These are phyloP conservation scores for Xanthia togata DNA, from an alignment of 2,888 invertebrate genomes.

Conservation along the genomic window DNA sequence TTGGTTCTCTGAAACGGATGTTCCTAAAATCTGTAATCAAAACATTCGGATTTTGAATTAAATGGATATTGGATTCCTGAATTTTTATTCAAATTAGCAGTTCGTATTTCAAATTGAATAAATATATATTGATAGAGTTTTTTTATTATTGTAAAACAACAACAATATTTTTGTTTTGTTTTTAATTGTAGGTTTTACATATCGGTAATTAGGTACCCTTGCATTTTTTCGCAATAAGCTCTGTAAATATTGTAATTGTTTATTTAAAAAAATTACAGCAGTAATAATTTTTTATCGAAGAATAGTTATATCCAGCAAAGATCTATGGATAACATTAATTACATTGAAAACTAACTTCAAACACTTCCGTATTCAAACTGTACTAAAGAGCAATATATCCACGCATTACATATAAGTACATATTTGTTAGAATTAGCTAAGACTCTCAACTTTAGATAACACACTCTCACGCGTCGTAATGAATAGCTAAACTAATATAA, in stretches of 20 bases:
- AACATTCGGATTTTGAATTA: background rate
- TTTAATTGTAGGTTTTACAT: too few relatives aligned
- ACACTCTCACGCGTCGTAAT: conserved; percentile 73
- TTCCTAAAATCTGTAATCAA: background rate
- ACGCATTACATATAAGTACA: conserved; percentile 49
- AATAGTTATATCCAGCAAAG: background rate
- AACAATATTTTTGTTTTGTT: too few relatives aligned
- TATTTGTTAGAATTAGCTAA: conserved; percentile 67
- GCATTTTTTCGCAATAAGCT: too few relatives aligned
- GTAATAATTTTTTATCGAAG: too few relatives aligned
- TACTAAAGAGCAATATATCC: conserved; percentile 49
- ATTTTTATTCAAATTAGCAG: background rate
- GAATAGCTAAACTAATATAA: conserved; percentile 78
- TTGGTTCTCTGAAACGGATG: background rate
- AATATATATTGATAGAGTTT: too few relatives aligned
- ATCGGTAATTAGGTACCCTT: too few relatives aligned
- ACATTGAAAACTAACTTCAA: conserved; percentile 31
- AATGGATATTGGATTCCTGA: background rate
- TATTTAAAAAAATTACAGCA: background rate
- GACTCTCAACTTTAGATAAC: conserved; percentile 71
- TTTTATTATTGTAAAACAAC: background rate
- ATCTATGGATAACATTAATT: conserved; percentile 24
- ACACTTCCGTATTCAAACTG: conserved; percentile 51
- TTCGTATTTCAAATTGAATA: background rate
- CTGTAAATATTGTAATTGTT: background rate